Evolutionary conservation across 2,888 invertebrate species (phyloP).

Genomic region (Aspidapion aeneum): DNA sequence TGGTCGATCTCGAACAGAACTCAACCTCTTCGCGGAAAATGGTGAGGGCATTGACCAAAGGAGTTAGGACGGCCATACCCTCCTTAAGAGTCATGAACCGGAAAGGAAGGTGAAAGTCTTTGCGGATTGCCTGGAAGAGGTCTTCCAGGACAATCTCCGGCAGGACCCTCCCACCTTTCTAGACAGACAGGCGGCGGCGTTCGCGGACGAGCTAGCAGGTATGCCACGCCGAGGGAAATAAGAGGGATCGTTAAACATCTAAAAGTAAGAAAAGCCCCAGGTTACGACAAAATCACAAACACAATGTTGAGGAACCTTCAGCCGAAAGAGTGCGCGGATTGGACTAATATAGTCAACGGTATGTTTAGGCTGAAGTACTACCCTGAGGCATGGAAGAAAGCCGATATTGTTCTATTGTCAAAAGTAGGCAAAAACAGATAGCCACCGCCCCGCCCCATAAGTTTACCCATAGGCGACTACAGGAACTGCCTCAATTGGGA

Average conservation of each 20-base stretch:
- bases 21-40: background rate
- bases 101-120: background rate
- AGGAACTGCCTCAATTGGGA: background rate
- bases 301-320: conserved; percentile 7
- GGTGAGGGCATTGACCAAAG: background rate
- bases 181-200: too few relatives aligned
- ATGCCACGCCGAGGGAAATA: background rate
- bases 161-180: background rate
- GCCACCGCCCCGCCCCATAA: background rate
- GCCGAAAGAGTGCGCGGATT: conserved; percentile 2
- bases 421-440: conserved; percentile 15
- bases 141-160: background rate
- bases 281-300: conserved; percentile 10
- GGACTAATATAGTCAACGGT: conserved; percentile 19
- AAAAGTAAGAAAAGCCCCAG: conserved; percentile 15
- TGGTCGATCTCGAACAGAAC: background rate
- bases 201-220: too few relatives aligned
- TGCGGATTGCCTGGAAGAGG: background rate
- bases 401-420: conserved; percentile 14
- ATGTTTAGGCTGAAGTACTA: conserved; percentile 13
- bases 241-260: background rate
- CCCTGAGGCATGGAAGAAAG: conserved; percentile 15
- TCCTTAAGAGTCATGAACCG: background rate
- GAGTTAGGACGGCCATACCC: background rate
- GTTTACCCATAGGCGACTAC: background rate